Conservation (phyloP, 2,797 vertebrate genomes). For the Enteromius thamalakanensis region DNA sequence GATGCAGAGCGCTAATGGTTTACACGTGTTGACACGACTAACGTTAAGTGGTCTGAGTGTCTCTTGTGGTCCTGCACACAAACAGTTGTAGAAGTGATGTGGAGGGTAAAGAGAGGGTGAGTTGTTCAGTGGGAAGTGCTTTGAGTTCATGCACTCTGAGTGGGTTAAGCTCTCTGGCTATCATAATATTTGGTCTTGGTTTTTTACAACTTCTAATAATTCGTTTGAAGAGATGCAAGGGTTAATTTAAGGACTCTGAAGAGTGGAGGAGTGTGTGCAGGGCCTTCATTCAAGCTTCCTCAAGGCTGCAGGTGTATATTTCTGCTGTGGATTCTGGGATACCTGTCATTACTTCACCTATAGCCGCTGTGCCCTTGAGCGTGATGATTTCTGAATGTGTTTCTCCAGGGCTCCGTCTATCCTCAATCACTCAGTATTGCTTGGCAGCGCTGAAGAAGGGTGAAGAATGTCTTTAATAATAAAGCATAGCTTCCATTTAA, state of each 20-base stretch:
- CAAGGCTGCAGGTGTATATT: constrained; percentile 11
- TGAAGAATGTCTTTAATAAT: neutral
- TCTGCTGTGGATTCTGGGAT: neutral
- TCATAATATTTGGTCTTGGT: constrained; percentile 48
- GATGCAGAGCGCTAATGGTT: neutral
- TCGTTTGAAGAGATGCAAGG: constrained; percentile 31
- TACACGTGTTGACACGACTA: constrained; percentile 15
- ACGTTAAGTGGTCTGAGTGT: constrained; percentile 28
- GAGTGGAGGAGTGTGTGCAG: neutral
- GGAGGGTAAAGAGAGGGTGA: constrained; percentile 13
- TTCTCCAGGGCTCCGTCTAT: constrained; percentile 7
- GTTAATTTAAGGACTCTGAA: constrained; percentile 24
- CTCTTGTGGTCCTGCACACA: constrained; percentile 18
- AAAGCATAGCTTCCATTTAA: neutral
- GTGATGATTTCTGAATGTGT: constrained; percentile 25
- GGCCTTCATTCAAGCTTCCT: neutral
- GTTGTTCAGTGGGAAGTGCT: constrained; percentile 5
- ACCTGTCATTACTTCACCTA: neutral
- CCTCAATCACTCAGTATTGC: constrained; percentile 4
- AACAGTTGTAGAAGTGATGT: constrained; percentile 27
- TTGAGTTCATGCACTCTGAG: constrained; percentile 39
- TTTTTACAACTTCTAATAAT: constrained; percentile 12
- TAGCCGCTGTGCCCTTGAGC: constrained; percentile 21
- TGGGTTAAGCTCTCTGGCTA: constrained; percentile 16
- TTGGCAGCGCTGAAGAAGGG: neutral